phyloP scores from a whole-genome alignment of 2,113 vertebrate species.

The Malurus elegans region DNA sequence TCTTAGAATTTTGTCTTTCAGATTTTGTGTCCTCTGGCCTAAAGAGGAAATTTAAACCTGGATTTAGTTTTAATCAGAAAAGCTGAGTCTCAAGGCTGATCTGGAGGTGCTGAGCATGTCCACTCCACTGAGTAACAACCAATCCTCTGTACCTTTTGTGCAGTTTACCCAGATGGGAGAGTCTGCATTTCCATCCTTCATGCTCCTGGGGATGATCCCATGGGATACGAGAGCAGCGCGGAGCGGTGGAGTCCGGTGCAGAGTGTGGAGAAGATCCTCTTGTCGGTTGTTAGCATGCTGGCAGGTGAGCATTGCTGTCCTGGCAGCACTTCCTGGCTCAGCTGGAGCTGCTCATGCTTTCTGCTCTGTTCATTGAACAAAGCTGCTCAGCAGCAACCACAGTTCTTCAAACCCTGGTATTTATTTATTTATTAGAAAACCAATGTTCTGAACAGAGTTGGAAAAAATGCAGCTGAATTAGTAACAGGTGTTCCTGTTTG shows the following conservation, averaged over 20 bases:
- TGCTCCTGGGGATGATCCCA: conserved; percentile 93
- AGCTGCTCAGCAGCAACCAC: background rate
- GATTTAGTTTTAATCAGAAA: background rate
- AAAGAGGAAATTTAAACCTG: background rate
- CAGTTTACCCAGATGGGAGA: conserved; percentile 94
- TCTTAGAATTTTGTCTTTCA: background rate
- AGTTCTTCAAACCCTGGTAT: background rate
- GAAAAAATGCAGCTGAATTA: background rate
- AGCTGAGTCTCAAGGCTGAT: background rate
- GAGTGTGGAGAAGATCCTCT: conserved; percentile 96
- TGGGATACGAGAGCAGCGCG: conserved; percentile 97
- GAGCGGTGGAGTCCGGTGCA: conserved; percentile 97
- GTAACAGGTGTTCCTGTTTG: background rate
- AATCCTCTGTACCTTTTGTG: background rate
- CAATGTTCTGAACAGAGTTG: background rate
- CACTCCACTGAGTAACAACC: background rate
- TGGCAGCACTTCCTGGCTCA: background rate
- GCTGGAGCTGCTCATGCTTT: background rate
- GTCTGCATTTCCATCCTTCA: conserved; percentile 98
- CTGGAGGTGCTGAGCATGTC: background rate
- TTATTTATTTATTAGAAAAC: background rate
- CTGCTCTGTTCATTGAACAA: background rate
- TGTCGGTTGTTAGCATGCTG: conserved; percentile 97
- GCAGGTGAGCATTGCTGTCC: conserved; percentile 78
- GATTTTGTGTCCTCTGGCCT: background rate